Evolutionary conservation across 2,113 vertebrate genomes (phyloP).

Genomic region (Rhynchomys soricoides): DNA sequence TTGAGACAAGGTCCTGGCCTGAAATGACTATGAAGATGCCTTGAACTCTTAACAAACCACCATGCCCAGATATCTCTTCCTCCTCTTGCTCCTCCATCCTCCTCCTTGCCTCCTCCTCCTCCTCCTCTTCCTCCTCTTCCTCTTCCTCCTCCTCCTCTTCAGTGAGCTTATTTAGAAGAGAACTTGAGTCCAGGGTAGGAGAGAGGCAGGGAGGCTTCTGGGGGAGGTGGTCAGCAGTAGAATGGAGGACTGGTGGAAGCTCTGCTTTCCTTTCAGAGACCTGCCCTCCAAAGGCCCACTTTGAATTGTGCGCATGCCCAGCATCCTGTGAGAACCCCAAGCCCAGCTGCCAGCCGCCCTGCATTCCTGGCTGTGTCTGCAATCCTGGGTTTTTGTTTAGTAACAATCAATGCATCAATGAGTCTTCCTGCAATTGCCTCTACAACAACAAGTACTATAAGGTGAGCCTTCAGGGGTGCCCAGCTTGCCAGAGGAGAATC

Average conservation of each 20-base stretch:
- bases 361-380: slow-evolving; percentile 88
- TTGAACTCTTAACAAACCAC: not conserved
- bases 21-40: not conserved
- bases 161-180: not conserved
- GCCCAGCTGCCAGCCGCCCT: slow-evolving; percentile 84
- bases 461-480: slow-evolving; percentile 72
- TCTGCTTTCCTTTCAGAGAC: slow-evolving; percentile 31
- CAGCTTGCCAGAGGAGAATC: too few species aligned
- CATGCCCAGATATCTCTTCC: not conserved
- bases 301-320: slow-evolving; percentile 85
- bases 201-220: not conserved
- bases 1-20: not conserved
- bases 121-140: not conserved
- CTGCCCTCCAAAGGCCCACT: slow-evolving; percentile 80
- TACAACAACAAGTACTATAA: slow-evolving; percentile 87
- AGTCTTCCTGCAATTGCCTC: slow-evolving; percentile 87
- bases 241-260: not conserved
- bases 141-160: not conserved
- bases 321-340: slow-evolving; percentile 85
- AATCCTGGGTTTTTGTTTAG: slow-evolving; percentile 87
- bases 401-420: slow-evolving; percentile 82
- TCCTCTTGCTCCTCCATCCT: not conserved
- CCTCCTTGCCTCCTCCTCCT: not conserved
- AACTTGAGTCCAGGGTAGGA: not conserved
- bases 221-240: not conserved